Conservation (phyloP, 2,888 invertebrate genomes). For the Tipula vernalis region DNA sequence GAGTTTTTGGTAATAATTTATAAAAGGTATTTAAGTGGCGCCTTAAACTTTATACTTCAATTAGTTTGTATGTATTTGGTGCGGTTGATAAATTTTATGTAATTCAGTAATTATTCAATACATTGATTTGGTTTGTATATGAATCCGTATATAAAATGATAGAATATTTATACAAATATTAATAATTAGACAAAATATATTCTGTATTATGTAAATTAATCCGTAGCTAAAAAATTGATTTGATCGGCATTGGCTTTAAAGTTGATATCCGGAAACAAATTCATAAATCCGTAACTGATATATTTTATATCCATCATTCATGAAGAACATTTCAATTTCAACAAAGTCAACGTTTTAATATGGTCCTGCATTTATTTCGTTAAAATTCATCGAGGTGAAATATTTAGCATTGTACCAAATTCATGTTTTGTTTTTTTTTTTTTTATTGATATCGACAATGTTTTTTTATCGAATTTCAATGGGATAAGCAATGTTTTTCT, state of each 20-base stretch:
- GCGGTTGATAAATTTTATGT: neutral
- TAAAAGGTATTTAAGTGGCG: neutral
- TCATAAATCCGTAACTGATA: neutral
- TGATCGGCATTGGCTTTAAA: neutral
- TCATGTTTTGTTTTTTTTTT: too few species aligned
- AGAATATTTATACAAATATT: neutral
- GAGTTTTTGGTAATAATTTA: neutral
- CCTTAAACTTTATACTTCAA: neutral
- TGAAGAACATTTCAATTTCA: too few species aligned
- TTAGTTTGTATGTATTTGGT: neutral
- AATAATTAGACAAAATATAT: neutral
- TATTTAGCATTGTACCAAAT: too few species aligned
- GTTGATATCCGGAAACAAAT: neutral
- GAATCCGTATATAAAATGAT: neutral
- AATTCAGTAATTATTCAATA: neutral
- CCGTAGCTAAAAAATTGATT: neutral
- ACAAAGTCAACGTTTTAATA: too few species aligned
- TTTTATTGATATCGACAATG: too few species aligned
- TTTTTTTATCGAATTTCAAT: too few species aligned
- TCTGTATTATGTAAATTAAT: neutral
- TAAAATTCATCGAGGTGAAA: too few species aligned
- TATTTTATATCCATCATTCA: neutral
- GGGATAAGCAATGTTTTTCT: too few species aligned
- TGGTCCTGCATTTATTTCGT: too few species aligned
- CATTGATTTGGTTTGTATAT: neutral